Base-by-base conservation (phyloP, 1,140 invertebrate species). In the Drosophila parabipectinata region DNA sequence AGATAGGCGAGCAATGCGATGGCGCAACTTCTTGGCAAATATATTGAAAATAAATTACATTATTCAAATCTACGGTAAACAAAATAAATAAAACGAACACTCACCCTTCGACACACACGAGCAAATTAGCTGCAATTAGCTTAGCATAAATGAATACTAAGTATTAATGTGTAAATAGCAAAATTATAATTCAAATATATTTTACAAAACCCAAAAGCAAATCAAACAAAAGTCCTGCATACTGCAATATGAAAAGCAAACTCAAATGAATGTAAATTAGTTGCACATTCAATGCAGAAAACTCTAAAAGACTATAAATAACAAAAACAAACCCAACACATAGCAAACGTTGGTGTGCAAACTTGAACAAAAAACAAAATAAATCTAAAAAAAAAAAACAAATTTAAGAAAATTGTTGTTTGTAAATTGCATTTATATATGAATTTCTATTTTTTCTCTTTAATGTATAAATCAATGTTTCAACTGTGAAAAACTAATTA, bases 91-190 rank as follows among this genome's bases (percentile, higher is more conserved):
- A 59, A 51, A 48, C n/a, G 26, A 66, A 68, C 21, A 48, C 32
- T 37, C 30, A 57, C 21, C 61, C 48, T 45, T n/a, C 45, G 37
- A 67, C 32, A 72, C 18, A 79, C 14, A 69, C 34, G 55, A 14
- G 72, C 37, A 81, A 75, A 72, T 67, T 81, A 87, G 78, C 64
- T 78, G 64, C 82, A 85, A 85, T 87, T 85, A 82, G 82, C 48
- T 62, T 88, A 87, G 74, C 53, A 68, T 81, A 59, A 79, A 69
- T 67, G 39, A 77, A 67, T 66, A 77, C 58, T 77, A 80, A 80
- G 58, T 80, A 75, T 72, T 77, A 62, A 63, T 51, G 53, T 75
- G 72, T 75, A 73, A 30, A 73, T 73, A 75, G 45, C 28, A 41
- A 61, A 62, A 72, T 56, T 21, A 59, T 62, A 73, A 73, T 63